phyloP scores from a whole-genome alignment of 2,113 vertebrate species.

The Thunnus maccoyii region DNA sequence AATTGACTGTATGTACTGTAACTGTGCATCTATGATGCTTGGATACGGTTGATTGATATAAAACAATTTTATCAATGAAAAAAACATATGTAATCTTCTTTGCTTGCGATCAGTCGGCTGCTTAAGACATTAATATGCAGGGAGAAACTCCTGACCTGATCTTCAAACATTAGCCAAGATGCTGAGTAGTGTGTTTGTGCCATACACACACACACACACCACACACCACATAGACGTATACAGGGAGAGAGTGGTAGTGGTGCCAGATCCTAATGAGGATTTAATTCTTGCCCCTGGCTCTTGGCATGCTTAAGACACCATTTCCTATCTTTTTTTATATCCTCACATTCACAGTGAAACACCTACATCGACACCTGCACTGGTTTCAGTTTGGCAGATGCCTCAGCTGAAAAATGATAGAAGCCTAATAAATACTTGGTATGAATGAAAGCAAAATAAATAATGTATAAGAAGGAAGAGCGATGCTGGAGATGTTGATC shows the following conservation, averaged over 20 bases:
- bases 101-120: conserved; percentile 11
- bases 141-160: conserved; percentile 18
- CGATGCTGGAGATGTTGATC: neutral
- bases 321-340: conserved; percentile 22
- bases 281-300: conserved; percentile 76
- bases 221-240: conserved; percentile 1
- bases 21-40: neutral
- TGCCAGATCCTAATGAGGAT: conserved; percentile 77
- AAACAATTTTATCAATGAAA: neutral
- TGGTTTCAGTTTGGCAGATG: conserved; percentile 29
- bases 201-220: conserved; percentile 1
- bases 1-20: neutral
- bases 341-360: conserved; percentile 36
- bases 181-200: conserved; percentile 24
- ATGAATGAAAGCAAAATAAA: conserved; percentile 25
- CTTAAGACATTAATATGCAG: conserved; percentile 23
- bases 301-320: conserved; percentile 55
- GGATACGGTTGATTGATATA: neutral
- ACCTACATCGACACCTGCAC: conserved; percentile 55
- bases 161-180: conserved; percentile 9
- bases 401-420: conserved; percentile 44
- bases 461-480: conserved; percentile 22
- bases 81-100: neutral
- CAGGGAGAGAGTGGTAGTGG: conserved; percentile 21
- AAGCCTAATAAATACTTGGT: conserved; percentile 3